Base-by-base conservation (phyloP, 2,888 invertebrate genomes). In the Trachelus troglodyta region DNA sequence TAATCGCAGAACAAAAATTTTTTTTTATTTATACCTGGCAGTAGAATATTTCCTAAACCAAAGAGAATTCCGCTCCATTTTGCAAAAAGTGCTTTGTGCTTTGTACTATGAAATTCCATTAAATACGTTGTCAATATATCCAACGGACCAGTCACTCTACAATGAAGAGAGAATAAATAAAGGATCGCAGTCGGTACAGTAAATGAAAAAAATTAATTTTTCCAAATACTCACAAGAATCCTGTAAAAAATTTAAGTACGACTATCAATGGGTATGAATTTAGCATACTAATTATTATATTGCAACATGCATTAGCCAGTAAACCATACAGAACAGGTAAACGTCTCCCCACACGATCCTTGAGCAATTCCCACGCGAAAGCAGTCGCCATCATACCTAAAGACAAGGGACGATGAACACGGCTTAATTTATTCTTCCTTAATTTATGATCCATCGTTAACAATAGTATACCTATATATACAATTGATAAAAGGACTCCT, bases 361-460 rank as follows among this genome's bases (percentile, higher is more conserved):
- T 94, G 30, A 96, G 90, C 87, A 95, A 96, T 0, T 96, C 96
- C 97, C 97, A 97, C 4, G 96, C 81, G 88, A 96, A 93, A 0
- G 95, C 95, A 69, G 96, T 95, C 0, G 94, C 92, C 83, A 95
- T 94, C 96, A 96, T 96, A 34, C 96, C 96, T 96, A 88, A 1
- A 88, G 73, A 78, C 30, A 30, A 3, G 31, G 31, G 12, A 0
- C 0, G 9, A 71, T 15, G 71, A 71, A 15, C 71, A 23, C 0
- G 12, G 23, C 31, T 71, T 71, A 71, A 71, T n/a, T n/a, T 71
- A 6, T 37, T 1, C 3, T 40, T 9, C 23, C 23, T 40, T 9
- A 40, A 15, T 40, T 23, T 40, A 1, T 40, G 4, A 1, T 15
- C 40, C 4, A 4, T 15, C 40, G 0, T 1, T 12, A 40, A 0